Evolutionary conservation across 35 echinoderm and acorn worm species (phyloP), one percentile per base, ranked within the genome.

Genomic region (Acanthaster planci): DNA sequence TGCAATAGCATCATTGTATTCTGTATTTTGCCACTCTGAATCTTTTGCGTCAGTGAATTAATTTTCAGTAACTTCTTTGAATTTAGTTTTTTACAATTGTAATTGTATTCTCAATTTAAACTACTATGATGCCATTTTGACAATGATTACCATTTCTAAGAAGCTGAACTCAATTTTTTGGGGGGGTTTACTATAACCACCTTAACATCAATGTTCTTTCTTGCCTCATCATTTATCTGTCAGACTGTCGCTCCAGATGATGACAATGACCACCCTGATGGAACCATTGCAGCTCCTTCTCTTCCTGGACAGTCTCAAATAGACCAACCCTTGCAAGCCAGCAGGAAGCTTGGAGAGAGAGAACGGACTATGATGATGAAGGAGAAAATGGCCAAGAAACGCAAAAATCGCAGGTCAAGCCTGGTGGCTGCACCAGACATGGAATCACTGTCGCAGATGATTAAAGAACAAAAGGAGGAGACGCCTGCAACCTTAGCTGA

Each of bases 391-490:
- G 88, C 80, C 7, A 75, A 93, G 83, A 87, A 55, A 40, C 87
- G 87, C 52, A 79, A 82, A 29, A 87, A 89, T 36, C 67, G 81
- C 5, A 57, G 29, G 27, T 60, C 60, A 8, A 84, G 67, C 9
- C 76, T 92, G 50, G 85, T 86, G 37, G 95, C 95, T 7, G 95
- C 95, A 8, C 88, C 95, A n/a, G 89, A 98, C 81, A 98, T 98
- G 95, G 95, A 93, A 22, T 81, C 91, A 5, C 72, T 98, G 22
- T 89, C 92, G 2, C 42, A 91, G 78, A 93, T 93, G 91, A 83
- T 98, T 21, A 85, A 98, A n/a, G 84, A 89, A 30, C 75, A 77
- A 40, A 85, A 88, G 81, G 84, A 77, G 32, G 82, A 53, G 15
- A 54, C 59, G 5, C 36, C 55, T 1, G 76, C 64, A 31, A 52